Percentiles rank a stretch among this genome's conserved stretches.
phyloP scores from a whole-genome alignment of 2,797 vertebrate species.

The Hyperoplus lanceolatus region DNA sequence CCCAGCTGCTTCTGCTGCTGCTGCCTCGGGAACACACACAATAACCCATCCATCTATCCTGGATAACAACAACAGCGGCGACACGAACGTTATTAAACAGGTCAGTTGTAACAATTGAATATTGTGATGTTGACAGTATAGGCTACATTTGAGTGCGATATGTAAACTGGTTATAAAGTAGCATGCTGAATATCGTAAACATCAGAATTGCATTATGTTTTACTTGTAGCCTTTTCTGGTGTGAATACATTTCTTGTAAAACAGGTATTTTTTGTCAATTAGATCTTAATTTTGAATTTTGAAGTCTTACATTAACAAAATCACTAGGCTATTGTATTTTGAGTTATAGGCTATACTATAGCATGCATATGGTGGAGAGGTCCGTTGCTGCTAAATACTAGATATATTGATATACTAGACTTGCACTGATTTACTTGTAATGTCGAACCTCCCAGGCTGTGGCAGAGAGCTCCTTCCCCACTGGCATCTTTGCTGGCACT shows the following conservation, averaged over 20 bases:
- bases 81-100: slow-evolving; percentile 19
- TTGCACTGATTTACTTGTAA: not conserved
- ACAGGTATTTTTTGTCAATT: not conserved
- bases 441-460: slow-evolving; percentile 7
- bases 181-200: not conserved
- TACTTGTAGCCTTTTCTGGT: not conserved
- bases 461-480: slow-evolving; percentile 55
- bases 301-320: not conserved
- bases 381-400: no score
- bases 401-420: not conserved
- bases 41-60: not conserved
- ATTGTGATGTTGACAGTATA: not conserved
- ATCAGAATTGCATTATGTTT: not conserved
- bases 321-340: not conserved
- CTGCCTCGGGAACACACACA: slow-evolving; percentile 1
- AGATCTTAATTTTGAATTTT: slow-evolving; percentile 9
- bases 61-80: not conserved
- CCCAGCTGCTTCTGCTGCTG: not conserved
- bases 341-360: not conserved
- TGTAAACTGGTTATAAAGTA: no score
- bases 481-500: slow-evolving; percentile 80
- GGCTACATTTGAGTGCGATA: not conserved
- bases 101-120: slow-evolving; percentile 12
- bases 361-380: not conserved
- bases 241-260: not conserved